Base-by-base conservation (phyloP, 2,113 vertebrate genomes). In the Chloebia gouldiae region DNA sequence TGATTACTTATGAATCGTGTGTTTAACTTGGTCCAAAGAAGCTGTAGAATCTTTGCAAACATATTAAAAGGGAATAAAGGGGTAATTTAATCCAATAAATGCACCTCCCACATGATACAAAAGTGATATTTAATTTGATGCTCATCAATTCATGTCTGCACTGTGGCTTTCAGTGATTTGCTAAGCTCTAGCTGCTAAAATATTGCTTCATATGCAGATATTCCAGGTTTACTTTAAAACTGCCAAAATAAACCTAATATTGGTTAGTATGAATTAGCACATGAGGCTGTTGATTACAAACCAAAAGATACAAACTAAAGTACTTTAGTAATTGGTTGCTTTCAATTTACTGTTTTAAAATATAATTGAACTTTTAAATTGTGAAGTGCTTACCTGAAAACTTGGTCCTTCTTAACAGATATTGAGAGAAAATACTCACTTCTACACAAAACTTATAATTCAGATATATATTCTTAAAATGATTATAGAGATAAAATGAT, bases 1-100 rank as follows among this genome's bases (percentile, higher is more conserved):
- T 42, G 13, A 57, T 70, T 79, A 79, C 12, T 51, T n/a, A 10
- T 0, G 4, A 73, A 61, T 35, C 10, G 2, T 1, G 0, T 8
- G 5, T 37, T 70, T 54, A 35, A 42, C 6, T 44, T 60, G 15
- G n/a, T 42, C 40, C 37, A 19, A 57, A 79, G 24, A 44, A 66
- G n/a, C 6, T 49, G 9, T 27, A 11, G 22, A 20, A 20, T 37
- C 15, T 72, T 69, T 63, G 30, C 73, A 79, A 68, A 76, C 3
- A 6, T 20, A 22, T 35, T 68, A 49, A 64, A 82, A 80, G 45
- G 27, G 17, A 77, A 65, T 44, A 49, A 39, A 72, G 7, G 10
- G 2, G 24, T 39, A 37, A 47, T 65, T 61, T 56, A 51, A 66
- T 50, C 50, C 37, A 78, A 22, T 39, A 40, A 72, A 51, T 80